A percentile compares a stretch with the other conserved stretches of the same genome.
Conservation (phyloP, 2,797 vertebrate species). For the Catamblyrhynchus diadema region DNA sequence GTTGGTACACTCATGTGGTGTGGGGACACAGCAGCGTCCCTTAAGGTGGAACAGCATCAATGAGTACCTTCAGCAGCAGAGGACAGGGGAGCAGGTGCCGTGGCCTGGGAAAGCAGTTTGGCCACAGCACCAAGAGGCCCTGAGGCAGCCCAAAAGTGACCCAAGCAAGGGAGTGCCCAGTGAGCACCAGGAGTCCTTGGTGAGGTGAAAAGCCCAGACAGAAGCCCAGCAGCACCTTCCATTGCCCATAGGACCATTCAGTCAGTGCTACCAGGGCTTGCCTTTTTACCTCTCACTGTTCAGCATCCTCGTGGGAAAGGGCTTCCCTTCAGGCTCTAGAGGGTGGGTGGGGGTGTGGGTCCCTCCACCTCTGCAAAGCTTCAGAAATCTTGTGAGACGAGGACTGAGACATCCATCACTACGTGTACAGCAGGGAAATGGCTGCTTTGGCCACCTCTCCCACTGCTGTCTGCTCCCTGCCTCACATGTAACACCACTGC, state of each 20-base stretch:
- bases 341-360: accelerated
- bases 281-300: background rate
- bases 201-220: background rate
- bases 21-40: background rate
- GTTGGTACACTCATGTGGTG: accelerated
- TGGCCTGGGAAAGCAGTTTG: background rate
- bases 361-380: background rate
- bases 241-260: accelerated
- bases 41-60: background rate
- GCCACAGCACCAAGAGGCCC: accelerated
- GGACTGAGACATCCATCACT: too few species aligned
- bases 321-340: background rate
- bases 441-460: background rate
- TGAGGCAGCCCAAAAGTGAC: background rate
- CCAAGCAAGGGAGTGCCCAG: background rate
- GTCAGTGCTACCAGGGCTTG: background rate
- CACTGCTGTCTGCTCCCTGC: background rate
- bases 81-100: too few species aligned
- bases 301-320: background rate
- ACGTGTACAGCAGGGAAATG: background rate
- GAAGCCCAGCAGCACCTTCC: background rate
- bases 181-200: background rate
- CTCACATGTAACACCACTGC: accelerated
- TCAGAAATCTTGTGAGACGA: background rate
- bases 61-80: background rate